Percentiles rank a stretch among this genome's conserved stretches.
phyloP scores from a whole-genome alignment of 1,140 invertebrate species.

The Pectinophora gossypiella region DNA sequence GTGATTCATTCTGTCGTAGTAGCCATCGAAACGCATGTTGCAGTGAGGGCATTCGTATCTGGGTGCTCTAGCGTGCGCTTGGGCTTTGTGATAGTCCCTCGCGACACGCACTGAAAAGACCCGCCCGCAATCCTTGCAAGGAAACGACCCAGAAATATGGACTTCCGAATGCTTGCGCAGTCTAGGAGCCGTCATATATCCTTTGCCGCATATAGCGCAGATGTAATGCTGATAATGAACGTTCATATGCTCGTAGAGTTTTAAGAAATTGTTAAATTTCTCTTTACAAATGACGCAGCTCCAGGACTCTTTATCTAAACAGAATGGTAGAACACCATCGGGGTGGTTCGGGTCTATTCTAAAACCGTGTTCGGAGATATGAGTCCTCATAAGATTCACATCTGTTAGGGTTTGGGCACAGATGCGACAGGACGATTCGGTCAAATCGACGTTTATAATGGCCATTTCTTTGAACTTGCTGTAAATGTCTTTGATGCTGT shows the following conservation, averaged over 20 bases:
- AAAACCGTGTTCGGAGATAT: slow-evolving; percentile 46
- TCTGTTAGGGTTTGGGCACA: slow-evolving; percentile 33
- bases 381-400: slow-evolving; percentile 38
- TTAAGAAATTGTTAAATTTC: slow-evolving; percentile 60
- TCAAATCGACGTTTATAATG: slow-evolving; percentile 54
- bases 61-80: slow-evolving; percentile 49
- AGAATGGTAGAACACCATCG: slow-evolving; percentile 56
- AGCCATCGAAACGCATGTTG: slow-evolving; percentile 48
- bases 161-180: slow-evolving; percentile 63
- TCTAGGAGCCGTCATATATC: slow-evolving; percentile 58
- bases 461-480: slow-evolving; percentile 64
- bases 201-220: slow-evolving; percentile 70
- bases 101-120: slow-evolving; percentile 51
- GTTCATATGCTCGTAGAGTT: slow-evolving; percentile 71
- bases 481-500: slow-evolving; percentile 54
- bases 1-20: slow-evolving; percentile 60
- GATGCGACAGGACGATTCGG: slow-evolving; percentile 36
- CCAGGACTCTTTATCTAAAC: slow-evolving; percentile 51
- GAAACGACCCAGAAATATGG: slow-evolving; percentile 54
- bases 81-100: slow-evolving; percentile 55
- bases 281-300: slow-evolving; percentile 50
- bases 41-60: slow-evolving; percentile 62
- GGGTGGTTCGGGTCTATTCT: slow-evolving; percentile 42
- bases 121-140: slow-evolving; percentile 50
- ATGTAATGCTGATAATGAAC: slow-evolving; percentile 66